A percentile compares a stretch with the other conserved stretches of the same genome.
These are phyloP conservation scores for Agonum fuliginosum DNA, from an alignment of 2,888 invertebrate genomes.

Conservation along the genomic window DNA sequence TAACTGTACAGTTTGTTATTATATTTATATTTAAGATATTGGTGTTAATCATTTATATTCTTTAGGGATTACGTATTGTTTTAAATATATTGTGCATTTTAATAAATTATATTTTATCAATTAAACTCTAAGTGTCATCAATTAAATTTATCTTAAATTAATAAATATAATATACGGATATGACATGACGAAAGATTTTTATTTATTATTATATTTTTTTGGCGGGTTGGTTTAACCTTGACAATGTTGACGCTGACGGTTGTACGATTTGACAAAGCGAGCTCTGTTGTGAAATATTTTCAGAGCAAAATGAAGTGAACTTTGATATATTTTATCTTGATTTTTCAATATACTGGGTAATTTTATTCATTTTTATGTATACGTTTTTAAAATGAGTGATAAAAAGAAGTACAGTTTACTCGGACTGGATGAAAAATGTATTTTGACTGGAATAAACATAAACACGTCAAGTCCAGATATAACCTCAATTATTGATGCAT, in stretches of 20 bases:
- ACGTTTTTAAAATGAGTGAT: conserved; percentile 45
- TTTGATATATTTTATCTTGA: background rate
- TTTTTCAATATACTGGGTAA: background rate
- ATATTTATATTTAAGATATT: conserved; percentile 29
- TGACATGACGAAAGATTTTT: background rate
- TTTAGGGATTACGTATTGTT: conserved; percentile 34
- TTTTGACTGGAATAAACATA: conserved; percentile 16
- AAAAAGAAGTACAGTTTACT: conserved; percentile 25
- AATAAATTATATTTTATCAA: conserved; percentile 47
- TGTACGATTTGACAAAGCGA: conserved; percentile 7
- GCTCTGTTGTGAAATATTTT: conserved; percentile 15
- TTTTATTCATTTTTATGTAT: conserved; percentile 9
- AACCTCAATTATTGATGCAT: conserved; percentile 56
- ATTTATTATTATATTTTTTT: conserved; percentile 5
- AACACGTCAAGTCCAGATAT: conserved; percentile 38
- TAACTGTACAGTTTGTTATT: conserved; percentile 28
- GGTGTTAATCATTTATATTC: conserved; percentile 42
- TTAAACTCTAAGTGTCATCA: background rate
- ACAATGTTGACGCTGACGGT: too few species aligned
- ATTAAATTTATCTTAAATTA: too few species aligned
- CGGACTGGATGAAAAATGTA: conserved; percentile 33
- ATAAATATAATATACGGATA: background rate
- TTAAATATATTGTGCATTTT: conserved; percentile 45
- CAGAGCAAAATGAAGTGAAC: conserved; percentile 21
- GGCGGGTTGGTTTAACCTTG: conserved; percentile 21